Evolutionary conservation across 2,113 vertebrate species (phyloP).

Genomic region (pig (Sus scrofa)): DNA sequence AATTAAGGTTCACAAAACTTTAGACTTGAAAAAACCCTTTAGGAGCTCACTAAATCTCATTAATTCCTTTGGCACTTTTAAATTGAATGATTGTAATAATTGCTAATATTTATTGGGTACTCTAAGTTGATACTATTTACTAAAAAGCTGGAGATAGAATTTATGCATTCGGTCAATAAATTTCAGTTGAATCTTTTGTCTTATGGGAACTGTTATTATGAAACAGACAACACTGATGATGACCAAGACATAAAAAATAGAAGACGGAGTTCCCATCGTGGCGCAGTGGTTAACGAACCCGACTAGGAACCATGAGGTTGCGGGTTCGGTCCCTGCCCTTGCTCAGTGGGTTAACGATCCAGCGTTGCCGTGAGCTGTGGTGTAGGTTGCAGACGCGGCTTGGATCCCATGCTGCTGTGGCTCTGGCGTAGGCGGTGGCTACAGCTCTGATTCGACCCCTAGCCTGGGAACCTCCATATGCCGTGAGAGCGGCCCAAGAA

Average conservation of each 20-base stretch:
- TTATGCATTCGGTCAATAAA: neutral
- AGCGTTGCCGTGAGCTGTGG: too few relatives aligned
- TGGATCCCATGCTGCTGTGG: too few relatives aligned
- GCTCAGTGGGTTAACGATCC: too few relatives aligned
- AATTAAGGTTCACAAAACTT: neutral
- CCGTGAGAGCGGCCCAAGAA: too few relatives aligned
- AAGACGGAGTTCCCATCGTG: too few relatives aligned
- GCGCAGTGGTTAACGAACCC: too few relatives aligned
- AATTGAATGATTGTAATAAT: neutral
- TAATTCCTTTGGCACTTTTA: neutral
- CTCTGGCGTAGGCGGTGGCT: too few relatives aligned
- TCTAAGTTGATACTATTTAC: neutral
- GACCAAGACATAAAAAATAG: neutral
- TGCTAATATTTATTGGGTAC: neutral
- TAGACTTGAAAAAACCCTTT: conserved; percentile 8
- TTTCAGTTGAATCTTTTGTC: neutral
- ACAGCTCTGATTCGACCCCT: too few relatives aligned
- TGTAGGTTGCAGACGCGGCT: too few relatives aligned
- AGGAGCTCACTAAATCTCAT: neutral
- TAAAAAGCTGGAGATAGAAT: neutral
- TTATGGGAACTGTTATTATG: neutral
- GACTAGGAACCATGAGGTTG: too few relatives aligned
- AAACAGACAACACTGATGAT: neutral
- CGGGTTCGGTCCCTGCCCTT: too few relatives aligned
- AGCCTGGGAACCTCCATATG: too few relatives aligned